Percentiles rank a stretch among this genome's conserved stretches.
These are phyloP conservation scores for Agrilus mali DNA, from an alignment of 2,888 invertebrate genomes.

Conservation along the genomic window DNA sequence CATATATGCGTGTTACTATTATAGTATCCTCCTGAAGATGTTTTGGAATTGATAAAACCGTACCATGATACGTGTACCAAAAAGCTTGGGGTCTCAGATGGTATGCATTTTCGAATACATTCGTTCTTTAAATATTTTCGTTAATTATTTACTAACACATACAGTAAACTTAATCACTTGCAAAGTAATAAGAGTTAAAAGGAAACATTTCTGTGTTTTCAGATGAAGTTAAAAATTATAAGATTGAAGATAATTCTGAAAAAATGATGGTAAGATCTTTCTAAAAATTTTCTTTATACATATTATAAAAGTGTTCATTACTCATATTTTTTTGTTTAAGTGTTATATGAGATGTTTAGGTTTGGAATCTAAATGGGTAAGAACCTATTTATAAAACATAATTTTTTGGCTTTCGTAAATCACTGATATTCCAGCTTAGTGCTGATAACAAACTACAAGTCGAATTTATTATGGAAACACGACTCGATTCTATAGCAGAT, in stretches of 20 bases:
- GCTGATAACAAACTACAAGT: constrained; percentile 22
- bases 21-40: constrained; percentile 11
- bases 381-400: background rate
- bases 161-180: no score
- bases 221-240: constrained; percentile 11
- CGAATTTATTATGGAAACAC: constrained; percentile 19
- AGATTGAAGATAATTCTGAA: constrained; percentile 9
- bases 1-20: background rate
- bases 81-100: constrained; percentile 8
- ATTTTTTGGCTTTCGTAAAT: background rate
- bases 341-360: constrained; percentile 28
- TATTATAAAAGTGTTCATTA: background rate
- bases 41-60: constrained; percentile 9
- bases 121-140: no score
- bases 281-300: background rate
- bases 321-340: constrained; percentile 16
- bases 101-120: constrained; percentile 5
- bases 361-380: constrained; percentile 25
- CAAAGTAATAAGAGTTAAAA: background rate
- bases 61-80: constrained; percentile 10
- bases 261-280: constrained; percentile 11
- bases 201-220: constrained; percentile 1
- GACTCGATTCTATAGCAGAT: constrained; percentile 21
- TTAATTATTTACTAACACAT: no score
- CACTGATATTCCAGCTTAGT: constrained; percentile 17